Evolutionary conservation across 2,888 invertebrate species (phyloP).

Genomic region (Lumbricus terrestris): DNA sequence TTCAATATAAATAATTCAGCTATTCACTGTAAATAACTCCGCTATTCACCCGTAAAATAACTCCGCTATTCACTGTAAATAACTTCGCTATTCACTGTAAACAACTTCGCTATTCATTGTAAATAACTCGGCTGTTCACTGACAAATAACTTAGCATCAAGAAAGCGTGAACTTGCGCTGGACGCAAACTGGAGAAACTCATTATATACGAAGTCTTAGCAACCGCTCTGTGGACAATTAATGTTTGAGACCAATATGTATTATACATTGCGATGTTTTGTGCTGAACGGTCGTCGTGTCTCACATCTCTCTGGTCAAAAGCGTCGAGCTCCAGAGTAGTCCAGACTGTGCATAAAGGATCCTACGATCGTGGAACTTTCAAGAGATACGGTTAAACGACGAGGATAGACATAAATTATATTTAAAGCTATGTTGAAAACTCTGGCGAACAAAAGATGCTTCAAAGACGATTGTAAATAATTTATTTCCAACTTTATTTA

Average conservation of each 20-base stretch:
- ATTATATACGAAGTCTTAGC: not conserved
- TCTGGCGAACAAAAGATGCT: not conserved
- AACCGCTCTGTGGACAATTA: not conserved
- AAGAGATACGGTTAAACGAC: not conserved
- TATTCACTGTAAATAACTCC: too few relatives aligned
- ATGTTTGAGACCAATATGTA: not conserved
- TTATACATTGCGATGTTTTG: not conserved
- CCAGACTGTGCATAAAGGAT: too few relatives aligned
- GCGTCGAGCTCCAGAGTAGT: not conserved
- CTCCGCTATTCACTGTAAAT: too few relatives aligned
- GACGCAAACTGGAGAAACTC: not conserved
- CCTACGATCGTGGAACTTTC: not conserved
- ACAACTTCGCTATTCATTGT: too few relatives aligned
- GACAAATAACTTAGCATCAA: too few relatives aligned
- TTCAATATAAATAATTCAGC: too few relatives aligned
- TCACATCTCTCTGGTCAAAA: not conserved
- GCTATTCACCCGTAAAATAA: too few relatives aligned
- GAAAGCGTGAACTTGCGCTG: too few relatives aligned
- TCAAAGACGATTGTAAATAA: not conserved
- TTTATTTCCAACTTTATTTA: not conserved
- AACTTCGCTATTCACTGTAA: too few relatives aligned
- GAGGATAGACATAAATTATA: too few relatives aligned
- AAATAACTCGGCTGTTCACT: too few relatives aligned
- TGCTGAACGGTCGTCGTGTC: too few relatives aligned
- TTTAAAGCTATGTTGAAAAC: not conserved